Conservation (phyloP, 2,797 vertebrate species). For the Rhinogobio ventralis region DNA sequence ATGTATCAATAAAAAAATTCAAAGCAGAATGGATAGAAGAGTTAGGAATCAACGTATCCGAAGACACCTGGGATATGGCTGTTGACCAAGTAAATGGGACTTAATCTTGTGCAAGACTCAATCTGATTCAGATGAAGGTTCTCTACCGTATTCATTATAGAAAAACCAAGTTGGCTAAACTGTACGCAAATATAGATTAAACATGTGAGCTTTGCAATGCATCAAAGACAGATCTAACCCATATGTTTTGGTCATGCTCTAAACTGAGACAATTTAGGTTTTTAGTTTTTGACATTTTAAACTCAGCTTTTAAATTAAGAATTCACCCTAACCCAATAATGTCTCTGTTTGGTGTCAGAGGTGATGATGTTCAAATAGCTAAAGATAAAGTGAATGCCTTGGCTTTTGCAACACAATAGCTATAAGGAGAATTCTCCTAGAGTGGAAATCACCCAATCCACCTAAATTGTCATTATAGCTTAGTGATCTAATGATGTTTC, state of each 20-base stretch:
- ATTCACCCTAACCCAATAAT: not conserved
- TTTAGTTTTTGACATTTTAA: not conserved
- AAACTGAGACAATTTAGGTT: not conserved
- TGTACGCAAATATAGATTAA: not conserved
- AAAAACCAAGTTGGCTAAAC: not conserved
- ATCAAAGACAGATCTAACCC: too few relatives aligned
- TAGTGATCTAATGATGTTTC: too few relatives aligned
- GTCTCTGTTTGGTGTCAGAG: not conserved
- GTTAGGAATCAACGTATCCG: not conserved
- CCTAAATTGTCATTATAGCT: too few relatives aligned
- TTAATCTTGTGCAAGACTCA: slow-evolving; percentile 11
- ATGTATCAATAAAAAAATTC: not conserved
- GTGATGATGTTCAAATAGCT: too few relatives aligned
- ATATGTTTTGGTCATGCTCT: not conserved
- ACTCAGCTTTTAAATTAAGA: not conserved
- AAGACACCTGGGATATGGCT: not conserved
- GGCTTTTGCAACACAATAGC: too few relatives aligned
- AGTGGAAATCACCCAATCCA: too few relatives aligned
- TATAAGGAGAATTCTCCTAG: too few relatives aligned
- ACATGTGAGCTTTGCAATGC: too few relatives aligned
- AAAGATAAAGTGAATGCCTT: too few relatives aligned
- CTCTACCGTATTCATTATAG: not conserved
- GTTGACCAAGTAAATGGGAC: not conserved
- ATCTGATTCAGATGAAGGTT: not conserved
- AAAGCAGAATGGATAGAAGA: not conserved